Evolutionary conservation across 2,797 vertebrate species (phyloP).

Genomic region (Myotis myotis): DNA sequence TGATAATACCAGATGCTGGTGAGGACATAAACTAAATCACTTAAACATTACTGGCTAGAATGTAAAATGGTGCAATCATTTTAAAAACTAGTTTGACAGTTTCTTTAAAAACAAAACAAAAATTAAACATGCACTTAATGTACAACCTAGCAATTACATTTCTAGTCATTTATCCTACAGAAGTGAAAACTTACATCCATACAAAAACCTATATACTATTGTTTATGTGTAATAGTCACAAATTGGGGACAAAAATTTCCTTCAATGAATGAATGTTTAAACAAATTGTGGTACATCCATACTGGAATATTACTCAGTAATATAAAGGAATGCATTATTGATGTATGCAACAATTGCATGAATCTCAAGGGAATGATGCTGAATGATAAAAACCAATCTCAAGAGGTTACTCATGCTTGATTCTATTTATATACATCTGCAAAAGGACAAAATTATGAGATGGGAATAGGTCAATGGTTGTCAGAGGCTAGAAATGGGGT

Average conservation of each 20-base stretch:
- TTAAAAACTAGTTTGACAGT: neutral
- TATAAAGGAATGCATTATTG: neutral
- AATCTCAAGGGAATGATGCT: neutral
- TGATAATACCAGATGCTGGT: neutral
- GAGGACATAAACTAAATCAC: neutral
- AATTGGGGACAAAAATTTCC: neutral
- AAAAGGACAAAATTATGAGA: neutral
- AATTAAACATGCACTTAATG: neutral
- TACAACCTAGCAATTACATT: neutral
- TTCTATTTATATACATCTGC: neutral
- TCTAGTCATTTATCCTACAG: neutral
- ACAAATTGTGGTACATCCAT: neutral
- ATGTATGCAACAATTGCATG: neutral
- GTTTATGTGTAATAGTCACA: slow-evolving; percentile 22
- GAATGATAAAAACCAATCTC: neutral
- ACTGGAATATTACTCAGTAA: neutral
- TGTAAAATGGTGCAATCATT: neutral
- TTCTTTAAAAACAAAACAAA: neutral
- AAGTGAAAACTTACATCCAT: neutral
- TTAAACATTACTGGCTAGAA: neutral
- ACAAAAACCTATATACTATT: neutral
- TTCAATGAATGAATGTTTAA: neutral
- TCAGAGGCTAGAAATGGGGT: neutral
- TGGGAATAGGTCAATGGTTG: neutral
- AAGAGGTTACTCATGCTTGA: neutral